These are phyloP conservation scores for Cyprinus carpio DNA, from an alignment of 2,113 vertebrate genomes.

Conservation along the genomic window DNA sequence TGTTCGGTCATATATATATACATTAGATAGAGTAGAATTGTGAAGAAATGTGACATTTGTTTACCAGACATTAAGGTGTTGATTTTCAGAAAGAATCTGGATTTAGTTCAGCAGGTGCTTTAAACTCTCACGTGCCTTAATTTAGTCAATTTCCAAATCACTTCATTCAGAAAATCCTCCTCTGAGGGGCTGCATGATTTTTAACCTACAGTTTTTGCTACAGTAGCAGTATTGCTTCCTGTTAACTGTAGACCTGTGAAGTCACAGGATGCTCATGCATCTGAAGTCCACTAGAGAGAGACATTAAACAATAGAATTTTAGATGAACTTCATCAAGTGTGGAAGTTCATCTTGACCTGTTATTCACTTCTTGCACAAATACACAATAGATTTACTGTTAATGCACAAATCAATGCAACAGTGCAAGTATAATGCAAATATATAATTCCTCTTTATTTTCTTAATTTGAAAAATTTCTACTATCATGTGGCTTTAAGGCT, in stretches of 20 bases:
- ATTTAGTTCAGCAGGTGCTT: conserved; percentile 11
- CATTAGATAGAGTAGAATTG: neutral
- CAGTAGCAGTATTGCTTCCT: conserved; percentile 10
- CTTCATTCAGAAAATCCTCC: neutral
- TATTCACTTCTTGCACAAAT: neutral
- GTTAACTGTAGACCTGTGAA: neutral
- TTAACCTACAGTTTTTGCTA: neutral
- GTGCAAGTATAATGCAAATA: conserved; percentile 73
- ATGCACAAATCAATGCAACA: conserved; percentile 81
- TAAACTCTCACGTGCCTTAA: conserved; percentile 10
- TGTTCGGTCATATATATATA: neutral
- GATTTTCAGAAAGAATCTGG: neutral
- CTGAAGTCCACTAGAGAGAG: neutral
- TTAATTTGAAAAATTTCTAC: neutral
- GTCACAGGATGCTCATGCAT: neutral
- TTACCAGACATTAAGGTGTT: neutral
- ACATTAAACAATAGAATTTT: neutral
- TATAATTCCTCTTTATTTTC: neutral
- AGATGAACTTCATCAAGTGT: neutral
- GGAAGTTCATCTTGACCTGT: neutral
- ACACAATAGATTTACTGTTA: neutral
- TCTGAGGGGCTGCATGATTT: neutral
- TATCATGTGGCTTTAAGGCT: neutral
- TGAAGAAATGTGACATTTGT: neutral
- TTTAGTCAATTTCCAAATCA: neutral